Conservation (phyloP, 2,888 invertebrate species). For the Pseudococcus longispinus region DNA sequence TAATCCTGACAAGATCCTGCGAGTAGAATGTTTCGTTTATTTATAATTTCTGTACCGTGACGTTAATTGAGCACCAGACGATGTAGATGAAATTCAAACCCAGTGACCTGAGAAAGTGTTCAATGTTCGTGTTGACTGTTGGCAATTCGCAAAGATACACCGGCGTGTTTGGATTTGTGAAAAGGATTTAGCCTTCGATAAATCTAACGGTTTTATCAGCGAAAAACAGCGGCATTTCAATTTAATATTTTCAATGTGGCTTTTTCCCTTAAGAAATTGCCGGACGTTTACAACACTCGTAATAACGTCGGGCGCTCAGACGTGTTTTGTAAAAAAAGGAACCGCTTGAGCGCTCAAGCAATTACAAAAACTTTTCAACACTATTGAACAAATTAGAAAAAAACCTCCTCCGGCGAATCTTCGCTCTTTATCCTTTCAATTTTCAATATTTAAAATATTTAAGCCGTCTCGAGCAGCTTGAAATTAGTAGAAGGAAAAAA, state of each 20-base stretch:
- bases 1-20: background rate
- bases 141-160: background rate
- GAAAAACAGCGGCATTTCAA: slow-evolving; percentile 18
- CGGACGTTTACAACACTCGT: slow-evolving; percentile 13
- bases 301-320: background rate
- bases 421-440: background rate
- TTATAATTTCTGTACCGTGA: slow-evolving; percentile 24
- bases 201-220: slow-evolving; percentile 3
- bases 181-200: background rate
- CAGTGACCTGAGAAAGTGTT: slow-evolving; percentile 19
- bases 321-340: background rate
- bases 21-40: background rate
- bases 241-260: slow-evolving; percentile 33
- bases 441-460: background rate
- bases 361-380: slow-evolving; percentile 40
- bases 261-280: slow-evolving; percentile 32
- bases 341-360: slow-evolving; percentile 39
- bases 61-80: slow-evolving; percentile 1
- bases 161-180: background rate
- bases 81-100: background rate
- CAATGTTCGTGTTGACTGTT: background rate
- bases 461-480: slow-evolving; percentile 6
- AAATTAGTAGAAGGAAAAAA: background rate
- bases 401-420: background rate
- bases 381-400: background rate